Base-by-base conservation (phyloP, 2,113 vertebrate genomes). In the Megaceryle maxima region DNA sequence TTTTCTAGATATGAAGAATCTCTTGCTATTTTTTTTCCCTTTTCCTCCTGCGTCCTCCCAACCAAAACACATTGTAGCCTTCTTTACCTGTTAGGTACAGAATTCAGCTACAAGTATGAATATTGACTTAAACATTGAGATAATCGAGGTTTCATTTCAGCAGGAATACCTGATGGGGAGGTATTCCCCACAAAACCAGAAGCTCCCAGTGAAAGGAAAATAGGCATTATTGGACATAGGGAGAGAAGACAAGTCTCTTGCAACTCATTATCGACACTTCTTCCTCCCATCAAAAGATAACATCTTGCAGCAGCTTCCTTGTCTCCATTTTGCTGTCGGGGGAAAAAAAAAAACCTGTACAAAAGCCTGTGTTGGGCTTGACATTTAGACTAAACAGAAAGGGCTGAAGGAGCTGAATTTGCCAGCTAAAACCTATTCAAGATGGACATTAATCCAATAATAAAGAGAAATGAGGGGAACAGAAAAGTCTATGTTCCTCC, bases 321-420 rank as follows among this genome's bases (percentile, higher is more conserved):
- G 16, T 48, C 68, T 88, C 88, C 91, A 35, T 59, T 83, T 48
- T 90, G 78, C 79, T 91, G 73, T 66, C 68, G 62, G 29, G 48
- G 21, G 15, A 57, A 73, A 63, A 39, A 44, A 24, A 16, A 57
- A 73, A 63, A 39, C 41, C 19, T 26, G 60, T 12, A 68, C 69
- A 88, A 86, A 91, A 89, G 53, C 18, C 51, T 44, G 26, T 43
- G 44, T 26, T 84, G 50, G 48, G 39, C 69, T 91, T 94, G 92
- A 93, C 77, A 96, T 97, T 92, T 90, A 88, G 64, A 87, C 26
- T 76, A 87, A 90, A 79, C 13, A 80, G 73, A 94, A 84, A 87
- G 43, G 43, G 78, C 68, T 69, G 67, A 91, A 90, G 48, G 43
- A 90, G 56, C 18, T 69, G 73, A 53, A 94, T 95, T 93, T 95